Percentiles rank a stretch among this genome's conserved stretches.
Conservation (phyloP, 2,888 invertebrate genomes). For the Lasioglossum oenotherae region DNA sequence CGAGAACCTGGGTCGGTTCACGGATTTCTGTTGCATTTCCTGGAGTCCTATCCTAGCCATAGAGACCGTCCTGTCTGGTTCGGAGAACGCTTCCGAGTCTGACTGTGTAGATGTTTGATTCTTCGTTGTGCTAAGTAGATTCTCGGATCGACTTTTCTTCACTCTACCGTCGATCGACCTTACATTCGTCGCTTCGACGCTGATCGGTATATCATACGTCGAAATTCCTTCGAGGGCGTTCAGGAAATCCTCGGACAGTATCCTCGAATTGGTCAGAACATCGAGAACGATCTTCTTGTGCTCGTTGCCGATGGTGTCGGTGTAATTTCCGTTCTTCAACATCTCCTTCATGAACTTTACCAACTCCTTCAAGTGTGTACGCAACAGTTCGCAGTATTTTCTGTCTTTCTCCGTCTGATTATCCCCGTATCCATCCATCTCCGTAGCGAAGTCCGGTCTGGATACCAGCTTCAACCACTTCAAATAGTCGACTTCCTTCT, state of each 20-base stretch:
- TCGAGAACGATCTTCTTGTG: slow-evolving; percentile 78
- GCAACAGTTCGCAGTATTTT: slow-evolving; percentile 79
- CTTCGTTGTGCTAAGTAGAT: slow-evolving; percentile 62
- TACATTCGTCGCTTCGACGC: slow-evolving; percentile 16
- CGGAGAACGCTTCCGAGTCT: slow-evolving; percentile 95
- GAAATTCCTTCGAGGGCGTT: slow-evolving; percentile 75
- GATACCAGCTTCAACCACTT: slow-evolving; percentile 81
- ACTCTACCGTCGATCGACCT: slow-evolving; percentile 58
- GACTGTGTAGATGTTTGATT: slow-evolving; percentile 82
- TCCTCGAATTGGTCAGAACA: slow-evolving; percentile 78
- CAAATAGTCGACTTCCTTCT: slow-evolving; percentile 82
- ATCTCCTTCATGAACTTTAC: slow-evolving; percentile 81
- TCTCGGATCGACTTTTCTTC: slow-evolving; percentile 74
- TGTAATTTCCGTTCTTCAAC: slow-evolving; percentile 72
- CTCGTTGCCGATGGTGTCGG: slow-evolving; percentile 68
- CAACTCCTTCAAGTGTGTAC: slow-evolving; percentile 78
- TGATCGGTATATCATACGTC: slow-evolving; percentile 50
- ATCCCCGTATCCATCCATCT: slow-evolving; percentile 69
- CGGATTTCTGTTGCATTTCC: slow-evolving; percentile 81
- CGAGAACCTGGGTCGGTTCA: slow-evolving; percentile 68
- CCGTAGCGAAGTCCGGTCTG: slow-evolving; percentile 73
- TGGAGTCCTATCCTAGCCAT: slow-evolving; percentile 91
- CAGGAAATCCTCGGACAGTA: slow-evolving; percentile 79
- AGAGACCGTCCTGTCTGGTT: slow-evolving; percentile 93
- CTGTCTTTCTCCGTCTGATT: slow-evolving; percentile 71